Percentiles rank a stretch among this genome's conserved stretches.
phyloP scores from a whole-genome alignment of 1,140 invertebrate species.

The Caenorhabditis remanei region DNA sequence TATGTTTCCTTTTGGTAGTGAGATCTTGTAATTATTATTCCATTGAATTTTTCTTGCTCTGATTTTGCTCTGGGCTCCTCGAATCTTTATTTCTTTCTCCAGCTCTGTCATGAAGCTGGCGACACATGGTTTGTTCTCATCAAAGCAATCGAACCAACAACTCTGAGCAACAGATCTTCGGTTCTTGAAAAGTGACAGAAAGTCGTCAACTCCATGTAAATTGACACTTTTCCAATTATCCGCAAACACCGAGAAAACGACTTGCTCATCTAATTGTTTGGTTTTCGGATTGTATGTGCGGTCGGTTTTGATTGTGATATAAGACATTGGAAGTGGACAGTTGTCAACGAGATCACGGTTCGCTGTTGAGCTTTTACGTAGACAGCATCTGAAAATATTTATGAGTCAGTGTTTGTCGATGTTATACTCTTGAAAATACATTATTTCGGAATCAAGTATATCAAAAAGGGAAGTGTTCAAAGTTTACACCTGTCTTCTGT shows the following conservation, averaged over 20 bases:
- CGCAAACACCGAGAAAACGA: slow-evolving; percentile 9
- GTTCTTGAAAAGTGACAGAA: slow-evolving; percentile 3
- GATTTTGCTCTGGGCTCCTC: neutral
- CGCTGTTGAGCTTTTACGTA: slow-evolving; percentile 1
- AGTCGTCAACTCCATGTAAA: slow-evolving; percentile 21
- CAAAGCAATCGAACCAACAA: slow-evolving; percentile 32
- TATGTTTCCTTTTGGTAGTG: neutral
- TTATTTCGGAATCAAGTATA: too few species aligned
- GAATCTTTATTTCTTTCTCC: neutral
- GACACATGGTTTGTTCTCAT: slow-evolving; percentile 29
- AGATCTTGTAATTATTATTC: neutral
- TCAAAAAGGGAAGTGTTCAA: too few species aligned
- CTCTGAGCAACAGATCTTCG: slow-evolving; percentile 11
- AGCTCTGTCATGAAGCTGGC: neutral
- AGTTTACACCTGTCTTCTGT: too few species aligned
- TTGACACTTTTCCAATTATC: slow-evolving; percentile 22
- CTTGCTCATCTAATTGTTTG: slow-evolving; percentile 35
- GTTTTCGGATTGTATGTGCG: slow-evolving; percentile 16
- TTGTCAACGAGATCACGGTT: neutral
- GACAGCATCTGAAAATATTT: neutral
- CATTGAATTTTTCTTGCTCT: slow-evolving; percentile 32
- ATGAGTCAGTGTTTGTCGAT: neutral
- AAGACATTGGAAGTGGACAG: neutral
- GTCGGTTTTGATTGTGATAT: slow-evolving; percentile 30
- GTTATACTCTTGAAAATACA: too few species aligned